Conservation (phyloP, 2,888 invertebrate genomes). For the Strigamia transsilvanica region DNA sequence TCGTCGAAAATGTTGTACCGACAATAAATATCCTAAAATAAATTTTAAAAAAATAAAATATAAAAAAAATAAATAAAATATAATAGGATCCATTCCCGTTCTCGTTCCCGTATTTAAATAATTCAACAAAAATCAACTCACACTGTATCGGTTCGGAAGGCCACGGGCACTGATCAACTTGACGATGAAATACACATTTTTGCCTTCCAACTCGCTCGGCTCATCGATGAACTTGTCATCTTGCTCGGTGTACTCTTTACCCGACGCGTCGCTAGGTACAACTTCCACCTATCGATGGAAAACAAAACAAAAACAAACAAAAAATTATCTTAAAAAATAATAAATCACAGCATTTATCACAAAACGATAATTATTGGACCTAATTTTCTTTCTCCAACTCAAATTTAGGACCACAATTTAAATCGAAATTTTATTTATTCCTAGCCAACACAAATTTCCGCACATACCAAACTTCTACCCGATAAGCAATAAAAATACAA, state of each 20-base stretch:
- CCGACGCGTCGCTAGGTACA: constrained; percentile 66
- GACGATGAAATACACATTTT: constrained; percentile 66
- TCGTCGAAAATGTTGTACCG: constrained; percentile 66
- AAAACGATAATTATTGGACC: no score
- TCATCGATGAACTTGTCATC: constrained; percentile 67
- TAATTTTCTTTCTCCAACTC: no score
- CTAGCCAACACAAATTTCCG: not conserved
- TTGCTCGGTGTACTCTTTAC: constrained; percentile 66
- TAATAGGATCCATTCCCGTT: no score
- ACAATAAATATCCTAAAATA: constrained; percentile 64
- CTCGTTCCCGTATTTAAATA: not conserved
- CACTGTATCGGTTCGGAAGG: constrained; percentile 67
- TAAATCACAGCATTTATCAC: no score
- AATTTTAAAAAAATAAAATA: not conserved
- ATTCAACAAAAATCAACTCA: constrained; percentile 60
- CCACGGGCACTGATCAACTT: constrained; percentile 67
- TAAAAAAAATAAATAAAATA: no score
- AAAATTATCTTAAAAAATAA: not conserved
- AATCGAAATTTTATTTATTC: not conserved
- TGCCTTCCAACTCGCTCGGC: constrained; percentile 66
- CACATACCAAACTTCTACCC: not conserved
- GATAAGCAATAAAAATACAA: not conserved
- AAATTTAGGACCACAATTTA: no score
- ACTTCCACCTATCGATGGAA: constrained; percentile 64
- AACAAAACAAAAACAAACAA: not conserved